These are phyloP conservation scores for Arge pagana DNA, from an alignment of 2,888 invertebrate species.

Conservation along the genomic window DNA sequence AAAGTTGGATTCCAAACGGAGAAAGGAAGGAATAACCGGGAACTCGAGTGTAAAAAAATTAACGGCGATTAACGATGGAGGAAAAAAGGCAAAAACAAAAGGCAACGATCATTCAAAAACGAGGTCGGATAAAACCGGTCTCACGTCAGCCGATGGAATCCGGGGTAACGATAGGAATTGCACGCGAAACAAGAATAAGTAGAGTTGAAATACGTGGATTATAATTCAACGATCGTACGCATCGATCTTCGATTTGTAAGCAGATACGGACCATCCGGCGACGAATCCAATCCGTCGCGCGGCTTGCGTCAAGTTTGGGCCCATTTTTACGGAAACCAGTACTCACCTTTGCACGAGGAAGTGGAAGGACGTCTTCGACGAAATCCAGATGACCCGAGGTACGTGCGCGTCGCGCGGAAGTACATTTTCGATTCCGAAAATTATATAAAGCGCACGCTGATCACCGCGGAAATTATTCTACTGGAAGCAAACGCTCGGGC, in stretches of 20 bases:
- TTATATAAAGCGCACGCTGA: slow-evolving; percentile 51
- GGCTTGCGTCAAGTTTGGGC: slow-evolving; percentile 47
- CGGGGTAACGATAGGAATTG: too few species aligned
- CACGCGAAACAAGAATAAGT: too few species aligned
- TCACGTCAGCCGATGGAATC: too few species aligned
- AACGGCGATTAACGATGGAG: too few species aligned
- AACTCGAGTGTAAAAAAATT: too few species aligned
- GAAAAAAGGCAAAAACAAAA: too few species aligned
- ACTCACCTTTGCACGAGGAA: slow-evolving; percentile 49
- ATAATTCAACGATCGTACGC: background rate
- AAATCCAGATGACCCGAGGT: slow-evolving; percentile 45
- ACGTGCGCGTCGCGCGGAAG: slow-evolving; percentile 40
- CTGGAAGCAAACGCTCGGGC: slow-evolving; percentile 68
- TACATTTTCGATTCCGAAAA: slow-evolving; percentile 52
- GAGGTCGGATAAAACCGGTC: too few species aligned
- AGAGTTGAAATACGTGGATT: too few species aligned
- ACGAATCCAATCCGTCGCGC: slow-evolving; percentile 32
- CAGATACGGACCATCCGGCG: slow-evolving; percentile 43
- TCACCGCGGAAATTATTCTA: slow-evolving; percentile 64
- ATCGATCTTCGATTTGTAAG: background rate
- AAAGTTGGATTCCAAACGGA: too few species aligned
- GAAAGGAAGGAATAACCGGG: too few species aligned
- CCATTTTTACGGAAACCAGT: slow-evolving; percentile 48
- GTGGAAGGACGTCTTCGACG: slow-evolving; percentile 34
- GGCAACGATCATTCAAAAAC: too few species aligned